Conservation (phyloP, 2,113 vertebrate genomes). For the Loxodonta africana region DNA sequence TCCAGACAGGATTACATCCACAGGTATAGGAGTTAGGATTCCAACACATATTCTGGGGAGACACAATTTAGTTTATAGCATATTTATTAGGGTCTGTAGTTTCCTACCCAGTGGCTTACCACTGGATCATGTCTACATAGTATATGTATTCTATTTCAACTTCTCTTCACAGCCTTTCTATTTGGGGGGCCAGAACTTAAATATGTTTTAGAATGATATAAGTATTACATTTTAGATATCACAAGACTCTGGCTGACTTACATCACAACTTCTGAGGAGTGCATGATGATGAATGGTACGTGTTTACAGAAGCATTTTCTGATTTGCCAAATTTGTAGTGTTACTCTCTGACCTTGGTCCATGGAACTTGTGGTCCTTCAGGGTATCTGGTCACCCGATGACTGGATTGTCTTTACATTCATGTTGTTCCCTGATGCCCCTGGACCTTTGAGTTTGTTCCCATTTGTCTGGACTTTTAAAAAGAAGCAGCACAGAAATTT, state of each 20-base stretch:
- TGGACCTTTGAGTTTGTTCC: not conserved
- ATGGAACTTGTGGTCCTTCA: not conserved
- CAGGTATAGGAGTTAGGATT: no score
- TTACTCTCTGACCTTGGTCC: not conserved
- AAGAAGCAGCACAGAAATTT: not conserved
- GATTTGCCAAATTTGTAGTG: not conserved
- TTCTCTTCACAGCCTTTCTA: not conserved
- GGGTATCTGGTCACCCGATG: not conserved
- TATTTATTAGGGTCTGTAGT: not conserved
- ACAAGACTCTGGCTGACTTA: not conserved
- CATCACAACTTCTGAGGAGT: not conserved
- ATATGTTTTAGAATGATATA: not conserved
- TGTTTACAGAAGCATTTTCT: not conserved
- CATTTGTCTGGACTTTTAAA: constrained; percentile 40
- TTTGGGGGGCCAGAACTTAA: not conserved
- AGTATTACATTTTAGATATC: not conserved
- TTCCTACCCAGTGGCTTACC: not conserved
- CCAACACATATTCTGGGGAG: no score
- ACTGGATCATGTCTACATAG: not conserved
- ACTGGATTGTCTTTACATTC: not conserved
- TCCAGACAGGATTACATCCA: not conserved
- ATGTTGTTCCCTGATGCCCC: not conserved
- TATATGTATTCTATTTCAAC: not conserved
- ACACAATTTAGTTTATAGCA: no score
- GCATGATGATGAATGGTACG: no score